phyloP scores from a whole-genome alignment of 2,797 vertebrate species.

The Sebastes oblongus region DNA sequence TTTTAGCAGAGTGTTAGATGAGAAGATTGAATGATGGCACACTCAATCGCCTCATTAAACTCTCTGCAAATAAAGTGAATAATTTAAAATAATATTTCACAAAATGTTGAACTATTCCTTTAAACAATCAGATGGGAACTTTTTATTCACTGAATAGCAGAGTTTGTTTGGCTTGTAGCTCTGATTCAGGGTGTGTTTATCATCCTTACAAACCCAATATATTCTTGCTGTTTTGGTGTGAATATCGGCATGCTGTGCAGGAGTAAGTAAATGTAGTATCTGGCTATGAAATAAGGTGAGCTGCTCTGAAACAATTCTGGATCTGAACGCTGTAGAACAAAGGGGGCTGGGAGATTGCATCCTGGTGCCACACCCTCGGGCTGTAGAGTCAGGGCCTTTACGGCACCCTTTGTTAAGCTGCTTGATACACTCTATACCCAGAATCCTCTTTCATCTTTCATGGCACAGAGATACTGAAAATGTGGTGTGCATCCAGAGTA shows the following conservation, averaged over 20 bases:
- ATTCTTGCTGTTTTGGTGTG: slow-evolving; percentile 13
- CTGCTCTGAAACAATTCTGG: slow-evolving; percentile 51
- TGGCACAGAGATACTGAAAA: slow-evolving; percentile 47
- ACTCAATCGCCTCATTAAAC: neutral
- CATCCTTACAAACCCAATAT: neutral
- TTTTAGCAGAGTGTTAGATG: neutral
- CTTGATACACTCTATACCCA: slow-evolving; percentile 61
- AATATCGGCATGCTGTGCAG: slow-evolving; percentile 20
- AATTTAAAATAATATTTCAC: neutral
- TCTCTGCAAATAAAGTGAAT: too few relatives aligned
- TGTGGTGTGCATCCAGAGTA: slow-evolving; percentile 34
- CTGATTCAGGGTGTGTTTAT: slow-evolving; percentile 35
- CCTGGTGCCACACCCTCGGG: slow-evolving; percentile 67
- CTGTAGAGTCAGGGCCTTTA: slow-evolving; percentile 64
- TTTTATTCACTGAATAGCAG: neutral
- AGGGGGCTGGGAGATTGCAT: slow-evolving; percentile 58
- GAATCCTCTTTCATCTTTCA: slow-evolving; percentile 70
- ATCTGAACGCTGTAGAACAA: slow-evolving; percentile 63
- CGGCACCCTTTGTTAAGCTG: slow-evolving; percentile 66
- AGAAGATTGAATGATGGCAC: neutral
- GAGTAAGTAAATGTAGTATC: slow-evolving; percentile 17
- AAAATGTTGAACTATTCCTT: neutral
- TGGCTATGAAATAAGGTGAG: slow-evolving; percentile 48
- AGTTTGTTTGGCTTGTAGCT: neutral
- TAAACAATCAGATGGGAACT: neutral